These are phyloP conservation scores for Oxygymnocypris stewartii DNA, from an alignment of 2,113 vertebrate genomes.

Conservation along the genomic window DNA sequence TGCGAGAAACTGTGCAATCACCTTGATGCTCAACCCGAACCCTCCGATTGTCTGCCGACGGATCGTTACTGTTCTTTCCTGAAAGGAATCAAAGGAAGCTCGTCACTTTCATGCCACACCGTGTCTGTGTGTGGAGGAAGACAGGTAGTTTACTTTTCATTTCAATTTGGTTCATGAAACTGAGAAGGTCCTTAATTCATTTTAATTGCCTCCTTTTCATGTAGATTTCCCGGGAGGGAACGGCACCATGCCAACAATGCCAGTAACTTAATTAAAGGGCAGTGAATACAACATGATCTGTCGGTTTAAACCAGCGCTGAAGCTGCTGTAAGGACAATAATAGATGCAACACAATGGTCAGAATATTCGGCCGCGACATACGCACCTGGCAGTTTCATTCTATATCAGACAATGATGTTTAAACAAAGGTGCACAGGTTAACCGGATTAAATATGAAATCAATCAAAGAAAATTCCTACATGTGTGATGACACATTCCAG, in stretches of 20 bases:
- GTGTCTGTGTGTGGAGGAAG: slow-evolving; percentile 6
- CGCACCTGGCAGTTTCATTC: background rate
- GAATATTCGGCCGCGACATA: background rate
- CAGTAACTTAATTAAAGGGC: slow-evolving; percentile 34
- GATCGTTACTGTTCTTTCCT: slow-evolving; percentile 98
- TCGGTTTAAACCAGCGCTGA: slow-evolving; percentile 3
- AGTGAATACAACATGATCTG: slow-evolving; percentile 20
- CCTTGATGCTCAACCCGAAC: slow-evolving; percentile 99
- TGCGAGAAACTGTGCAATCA: slow-evolving; percentile 60
- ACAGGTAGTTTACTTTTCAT: slow-evolving; percentile 37
- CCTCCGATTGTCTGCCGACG: slow-evolving; percentile 96
- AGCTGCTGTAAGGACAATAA: background rate
- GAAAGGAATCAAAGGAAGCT: slow-evolving; percentile 58
- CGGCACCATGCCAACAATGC: slow-evolving; percentile 26
- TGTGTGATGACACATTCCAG: background rate
- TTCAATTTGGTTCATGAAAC: slow-evolving; percentile 17
- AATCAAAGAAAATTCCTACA: background rate
- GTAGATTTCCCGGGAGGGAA: background rate
- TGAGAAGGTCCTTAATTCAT: slow-evolving; percentile 15
- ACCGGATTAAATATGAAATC: background rate
- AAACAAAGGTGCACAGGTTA: background rate
- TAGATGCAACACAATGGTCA: background rate
- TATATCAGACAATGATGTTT: background rate
- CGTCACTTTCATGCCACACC: background rate
- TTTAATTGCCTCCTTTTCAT: slow-evolving; percentile 22